Evolutionary conservation across 1,140 invertebrate species (phyloP).

Genomic region (Dendroctonus ponderosae): DNA sequence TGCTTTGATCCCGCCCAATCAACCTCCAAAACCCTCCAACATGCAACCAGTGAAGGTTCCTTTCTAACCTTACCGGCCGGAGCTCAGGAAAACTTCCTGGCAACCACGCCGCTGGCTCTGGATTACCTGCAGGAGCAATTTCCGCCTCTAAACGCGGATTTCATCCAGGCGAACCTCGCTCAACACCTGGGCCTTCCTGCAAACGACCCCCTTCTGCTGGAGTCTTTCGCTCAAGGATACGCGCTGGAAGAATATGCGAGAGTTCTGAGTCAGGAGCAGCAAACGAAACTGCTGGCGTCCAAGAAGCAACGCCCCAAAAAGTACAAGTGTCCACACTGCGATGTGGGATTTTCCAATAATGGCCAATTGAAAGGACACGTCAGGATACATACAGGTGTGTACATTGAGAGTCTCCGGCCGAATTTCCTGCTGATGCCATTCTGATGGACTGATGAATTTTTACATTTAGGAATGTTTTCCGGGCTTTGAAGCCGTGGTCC

Average conservation of each 20-base stretch:
- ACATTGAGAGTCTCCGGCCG: neutral
- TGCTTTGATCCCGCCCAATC: no score
- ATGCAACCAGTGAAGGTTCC: neutral
- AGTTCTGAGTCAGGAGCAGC: constrained; percentile 64
- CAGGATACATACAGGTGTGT: constrained; percentile 81
- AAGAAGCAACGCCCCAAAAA: constrained; percentile 83
- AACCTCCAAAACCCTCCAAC: no score
- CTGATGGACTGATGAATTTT: constrained; percentile 7
- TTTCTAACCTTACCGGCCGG: neutral
- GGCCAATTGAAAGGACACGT: constrained; percentile 89
- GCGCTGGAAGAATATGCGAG: constrained; percentile 65
- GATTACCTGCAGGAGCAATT: constrained; percentile 47
- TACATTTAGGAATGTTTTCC: no score
- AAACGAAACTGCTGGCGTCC: constrained; percentile 60
- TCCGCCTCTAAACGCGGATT: constrained; percentile 34
- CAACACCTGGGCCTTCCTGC: constrained; percentile 54
- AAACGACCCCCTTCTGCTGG: constrained; percentile 54
- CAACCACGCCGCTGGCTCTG: constrained; percentile 39
- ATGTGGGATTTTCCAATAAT: constrained; percentile 89
- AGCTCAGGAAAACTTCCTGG: constrained; percentile 10
- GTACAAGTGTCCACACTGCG: constrained; percentile 83
- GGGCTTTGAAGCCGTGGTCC: no score
- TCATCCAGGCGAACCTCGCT: constrained; percentile 50
- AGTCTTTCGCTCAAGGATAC: constrained; percentile 57
- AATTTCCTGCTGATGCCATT: neutral